Base-by-base conservation (phyloP, 1,140 invertebrate species). In the Conus ventricosus region DNA sequence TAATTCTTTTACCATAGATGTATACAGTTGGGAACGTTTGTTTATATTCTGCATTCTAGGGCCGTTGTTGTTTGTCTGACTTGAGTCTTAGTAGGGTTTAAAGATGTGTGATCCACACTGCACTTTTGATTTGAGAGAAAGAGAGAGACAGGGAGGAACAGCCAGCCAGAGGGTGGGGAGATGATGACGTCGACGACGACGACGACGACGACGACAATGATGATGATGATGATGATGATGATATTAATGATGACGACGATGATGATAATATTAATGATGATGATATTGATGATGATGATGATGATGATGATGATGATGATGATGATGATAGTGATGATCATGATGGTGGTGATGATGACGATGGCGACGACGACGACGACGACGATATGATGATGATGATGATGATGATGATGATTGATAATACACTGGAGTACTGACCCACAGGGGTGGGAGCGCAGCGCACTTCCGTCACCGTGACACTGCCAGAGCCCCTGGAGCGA, bases 371-470 rank as follows among this genome's bases (percentile, higher is more conserved):
- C 4, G 78, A 81, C 4, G 78, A 3, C 39, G 39, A 39, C 3
- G 39, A 39, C 3, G 39, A 0, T 39, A 39, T n/a, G n/a, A 39
- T 3, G 39, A 39, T 39, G 39, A 39, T 39, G 39, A 39, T 3
- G 39, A 39, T 3, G 39, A 3, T 39, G 39, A 39, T 39, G 39
- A 39, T 39, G 39, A n/a, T n/a, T n/a, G n/a, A n/a, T n/a, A n/a
- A n/a, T 39, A 39, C 39, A 39, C 39, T 39, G 39, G 39, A 3
- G 39, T 7, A 63, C 57, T 7, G 15, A 89, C 84, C 81, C 87
- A 88, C 88, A n/a, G 88, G 78, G 25, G 55, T 87, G 5, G 85
- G 85, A 11, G 85, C 91, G 89, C 92, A 93, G 76, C 88, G 84
- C 10, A 93, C 87, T 23, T 84, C 60, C 13, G 89, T 88, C 5